Percentiles rank a stretch among this genome's conserved stretches.
Conservation (phyloP, 2,797 vertebrate genomes). For the Channa striata region DNA sequence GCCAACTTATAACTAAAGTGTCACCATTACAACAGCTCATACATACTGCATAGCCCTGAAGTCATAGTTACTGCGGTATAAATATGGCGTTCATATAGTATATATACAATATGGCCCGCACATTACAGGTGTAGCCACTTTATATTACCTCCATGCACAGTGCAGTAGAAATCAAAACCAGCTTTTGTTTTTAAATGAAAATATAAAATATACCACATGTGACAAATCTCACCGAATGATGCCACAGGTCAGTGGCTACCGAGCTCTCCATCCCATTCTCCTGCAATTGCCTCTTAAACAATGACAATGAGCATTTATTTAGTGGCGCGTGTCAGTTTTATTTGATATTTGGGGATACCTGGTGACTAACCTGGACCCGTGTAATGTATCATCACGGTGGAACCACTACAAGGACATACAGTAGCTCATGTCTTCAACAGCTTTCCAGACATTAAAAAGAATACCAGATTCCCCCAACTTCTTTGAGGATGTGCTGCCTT, state of each 20-base stretch:
- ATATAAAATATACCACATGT: constrained; percentile 41
- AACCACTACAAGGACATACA: constrained; percentile 80
- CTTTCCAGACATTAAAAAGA: constrained; percentile 87
- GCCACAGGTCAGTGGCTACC: constrained; percentile 35
- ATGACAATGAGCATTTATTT: constrained; percentile 42
- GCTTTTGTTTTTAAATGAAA: constrained; percentile 52
- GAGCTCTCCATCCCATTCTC: constrained; percentile 40
- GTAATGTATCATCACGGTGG: constrained; percentile 73
- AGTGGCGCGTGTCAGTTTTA: constrained; percentile 66
- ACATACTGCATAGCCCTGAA: constrained; percentile 56
- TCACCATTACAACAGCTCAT: constrained; percentile 49
- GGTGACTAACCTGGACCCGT: constrained; percentile 85
- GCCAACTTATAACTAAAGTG: constrained; percentile 47
- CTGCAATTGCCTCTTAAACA: constrained; percentile 32
- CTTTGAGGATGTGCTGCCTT: constrained; percentile 86
- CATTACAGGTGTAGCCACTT: constrained; percentile 37
- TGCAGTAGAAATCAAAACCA: constrained; percentile 28
- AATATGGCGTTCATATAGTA: constrained; percentile 49
- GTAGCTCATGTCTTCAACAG: constrained; percentile 79
- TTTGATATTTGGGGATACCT: constrained; percentile 60
- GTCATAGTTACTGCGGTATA: constrained; percentile 42
- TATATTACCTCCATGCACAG: constrained; percentile 36
- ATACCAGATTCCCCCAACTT: constrained; percentile 85
- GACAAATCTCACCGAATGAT: constrained; percentile 27
- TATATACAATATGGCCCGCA: constrained; percentile 50